A percentile compares a stretch with the other conserved stretches of the same genome.
These are phyloP conservation scores for Drosophila mulleri DNA, from an alignment of 2,888 invertebrate species.

Conservation along the genomic window DNA sequence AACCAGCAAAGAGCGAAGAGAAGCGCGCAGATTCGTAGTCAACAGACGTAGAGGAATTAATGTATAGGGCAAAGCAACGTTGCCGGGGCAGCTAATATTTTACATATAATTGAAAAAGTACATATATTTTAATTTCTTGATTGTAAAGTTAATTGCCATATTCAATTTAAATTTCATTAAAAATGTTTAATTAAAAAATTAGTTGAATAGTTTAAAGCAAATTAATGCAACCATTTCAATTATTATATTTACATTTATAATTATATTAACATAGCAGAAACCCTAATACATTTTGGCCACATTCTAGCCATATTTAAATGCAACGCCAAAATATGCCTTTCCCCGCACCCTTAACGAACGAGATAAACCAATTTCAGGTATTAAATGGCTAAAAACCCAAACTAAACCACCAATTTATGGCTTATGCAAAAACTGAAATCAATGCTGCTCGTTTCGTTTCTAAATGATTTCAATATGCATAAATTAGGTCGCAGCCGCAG, in stretches of 20 bases:
- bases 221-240: background rate
- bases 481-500: conserved; percentile 8
- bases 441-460: conserved; percentile 3
- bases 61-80: too few relatives aligned
- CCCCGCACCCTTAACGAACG: background rate
- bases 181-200: background rate
- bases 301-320: background rate
- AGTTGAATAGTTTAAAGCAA: background rate
- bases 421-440: conserved; percentile 6
- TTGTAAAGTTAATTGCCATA: background rate
- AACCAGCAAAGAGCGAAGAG: too few relatives aligned
- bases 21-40: too few relatives aligned
- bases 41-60: too few relatives aligned
- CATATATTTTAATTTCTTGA: background rate
- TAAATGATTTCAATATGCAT: conserved; percentile 21
- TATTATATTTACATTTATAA: too few relatives aligned
- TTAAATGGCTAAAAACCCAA: background rate
- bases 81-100: too few relatives aligned
- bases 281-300: background rate
- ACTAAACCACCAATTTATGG: conserved; percentile 7
- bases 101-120: too few relatives aligned
- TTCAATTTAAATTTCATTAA: background rate
- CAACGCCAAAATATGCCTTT: background rate
- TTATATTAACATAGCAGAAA: background rate
- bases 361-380: background rate